Conservation (phyloP, 1,140 invertebrate genomes). For the Listronotus oregonensis region DNA sequence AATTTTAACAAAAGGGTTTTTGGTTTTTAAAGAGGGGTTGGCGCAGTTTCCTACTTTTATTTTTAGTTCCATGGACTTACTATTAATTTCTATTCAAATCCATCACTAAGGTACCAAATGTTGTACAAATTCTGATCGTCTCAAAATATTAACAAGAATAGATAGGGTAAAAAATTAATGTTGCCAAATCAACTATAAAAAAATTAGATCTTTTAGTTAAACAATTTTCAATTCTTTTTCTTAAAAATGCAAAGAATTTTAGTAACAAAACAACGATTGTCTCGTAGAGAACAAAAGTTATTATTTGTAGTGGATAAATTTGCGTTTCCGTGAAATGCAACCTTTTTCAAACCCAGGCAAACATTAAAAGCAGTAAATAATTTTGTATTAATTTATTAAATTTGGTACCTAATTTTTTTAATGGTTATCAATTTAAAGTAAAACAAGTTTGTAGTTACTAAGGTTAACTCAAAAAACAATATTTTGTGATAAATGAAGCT, state of each 20-base stretch:
- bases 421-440: too few relatives aligned
- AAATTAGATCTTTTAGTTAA: neutral
- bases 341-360: neutral
- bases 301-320: conserved; percentile 29
- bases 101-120: conserved; percentile 2
- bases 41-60: too few relatives aligned
- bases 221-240: neutral
- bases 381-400: too few relatives aligned
- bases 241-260: conserved; percentile 13
- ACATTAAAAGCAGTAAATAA: too few relatives aligned
- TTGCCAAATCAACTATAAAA: conserved; percentile 25
- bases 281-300: conserved; percentile 24
- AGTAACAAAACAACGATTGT: conserved; percentile 21
- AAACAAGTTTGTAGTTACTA: too few relatives aligned
- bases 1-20: too few relatives aligned
- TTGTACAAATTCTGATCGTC: conserved; percentile 3
- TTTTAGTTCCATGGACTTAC: too few relatives aligned
- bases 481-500: too few relatives aligned
- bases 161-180: conserved; percentile 29
- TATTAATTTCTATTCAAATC: too few relatives aligned
- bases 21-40: too few relatives aligned
- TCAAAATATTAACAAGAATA: conserved; percentile 16
- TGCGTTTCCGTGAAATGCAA: conserved; percentile 38
- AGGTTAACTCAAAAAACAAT: too few relatives aligned
- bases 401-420: too few relatives aligned